Base-by-base conservation (phyloP, 2,113 vertebrate species). In the Menidia beryllina region DNA sequence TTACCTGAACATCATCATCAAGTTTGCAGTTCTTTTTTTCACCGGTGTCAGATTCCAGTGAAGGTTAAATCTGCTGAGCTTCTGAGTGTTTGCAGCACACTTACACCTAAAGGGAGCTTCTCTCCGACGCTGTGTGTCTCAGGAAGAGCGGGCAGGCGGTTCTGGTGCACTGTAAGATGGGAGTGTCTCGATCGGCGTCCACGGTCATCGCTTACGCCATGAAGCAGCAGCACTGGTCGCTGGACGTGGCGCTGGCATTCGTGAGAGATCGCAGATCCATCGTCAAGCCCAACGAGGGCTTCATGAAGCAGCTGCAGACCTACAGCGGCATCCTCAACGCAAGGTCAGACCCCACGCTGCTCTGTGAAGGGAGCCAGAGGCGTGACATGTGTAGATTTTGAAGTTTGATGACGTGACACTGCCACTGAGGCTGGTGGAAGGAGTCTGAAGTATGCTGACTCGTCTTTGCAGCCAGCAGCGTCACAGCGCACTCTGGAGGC, bases 101-200 rank as follows among this genome's bases (percentile, higher is more conserved):
- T 38, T 50, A 53, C 45, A 14, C 26, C 3, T 13, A n/a, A n/a
- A 68, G 1, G 34, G 21, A 66, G 10, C 36, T 49, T 38, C 12
- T 63, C 12, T 73, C 45, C 20, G n/a, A 49, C 25, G 50, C 19
- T 69, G 15, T 65, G 54, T 60, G 2, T 61, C 2, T 7, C 86
- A 99, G 97, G 84, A 88, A 86, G 0, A 79, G 75, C 2, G 95
- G 95, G 1, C 94, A 94, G 59, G 90, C 93, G 0, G 95, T 93
- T 17, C 85, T 98, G 62, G 97, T 98, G 30, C 97, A 99, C 87
- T 99, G 97, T 80, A 96, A 97, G 84, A 99, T 99, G 97, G 97
- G 97, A 0, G 93, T 98, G 79, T 98, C 97, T 66, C 97, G 97
- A 75, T 98, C 97, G 0, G 95, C 95, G 0, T 97, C 97, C 82